phyloP scores from a whole-genome alignment of 2,888 invertebrate species.

The Scrobipalpa atriplicella region DNA sequence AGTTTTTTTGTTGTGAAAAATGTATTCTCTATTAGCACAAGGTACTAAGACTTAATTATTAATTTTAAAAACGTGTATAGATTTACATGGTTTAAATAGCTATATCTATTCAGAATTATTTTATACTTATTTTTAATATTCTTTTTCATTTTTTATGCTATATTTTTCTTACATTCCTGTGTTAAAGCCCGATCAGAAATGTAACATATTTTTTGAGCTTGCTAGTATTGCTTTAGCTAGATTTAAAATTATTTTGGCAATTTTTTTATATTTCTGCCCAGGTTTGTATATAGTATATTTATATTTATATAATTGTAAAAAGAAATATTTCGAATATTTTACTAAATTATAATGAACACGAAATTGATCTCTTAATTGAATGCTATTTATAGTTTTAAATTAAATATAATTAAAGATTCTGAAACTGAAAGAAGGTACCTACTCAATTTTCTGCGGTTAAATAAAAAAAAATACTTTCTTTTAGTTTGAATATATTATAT shows the following conservation, averaged over 20 bases:
- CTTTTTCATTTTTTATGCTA: neutral
- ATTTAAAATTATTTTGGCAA: too few species aligned
- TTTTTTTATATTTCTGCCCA: too few species aligned
- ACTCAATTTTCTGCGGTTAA: too few species aligned
- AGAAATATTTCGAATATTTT: too few species aligned
- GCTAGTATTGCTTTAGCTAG: neutral
- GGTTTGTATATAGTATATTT: too few species aligned
- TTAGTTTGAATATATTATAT: too few species aligned
- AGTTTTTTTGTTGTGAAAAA: neutral
- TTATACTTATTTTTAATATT: neutral
- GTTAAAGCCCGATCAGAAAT: neutral
- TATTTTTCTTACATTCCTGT: slow-evolving; percentile 7
- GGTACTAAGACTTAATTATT: neutral
- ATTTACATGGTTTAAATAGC: neutral
- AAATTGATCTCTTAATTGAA: neutral
- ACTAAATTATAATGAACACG: neutral
- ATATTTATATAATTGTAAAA: too few species aligned
- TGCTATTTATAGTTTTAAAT: neutral
- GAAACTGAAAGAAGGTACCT: too few species aligned
- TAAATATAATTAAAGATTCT: neutral
- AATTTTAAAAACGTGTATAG: too few species aligned
- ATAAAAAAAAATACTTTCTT: too few species aligned
- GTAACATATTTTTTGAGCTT: neutral
- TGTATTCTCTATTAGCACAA: neutral
- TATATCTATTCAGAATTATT: neutral